These are phyloP conservation scores for Cremastinae sp. DNA, from an alignment of 2,888 invertebrate species.

Conservation along the genomic window DNA sequence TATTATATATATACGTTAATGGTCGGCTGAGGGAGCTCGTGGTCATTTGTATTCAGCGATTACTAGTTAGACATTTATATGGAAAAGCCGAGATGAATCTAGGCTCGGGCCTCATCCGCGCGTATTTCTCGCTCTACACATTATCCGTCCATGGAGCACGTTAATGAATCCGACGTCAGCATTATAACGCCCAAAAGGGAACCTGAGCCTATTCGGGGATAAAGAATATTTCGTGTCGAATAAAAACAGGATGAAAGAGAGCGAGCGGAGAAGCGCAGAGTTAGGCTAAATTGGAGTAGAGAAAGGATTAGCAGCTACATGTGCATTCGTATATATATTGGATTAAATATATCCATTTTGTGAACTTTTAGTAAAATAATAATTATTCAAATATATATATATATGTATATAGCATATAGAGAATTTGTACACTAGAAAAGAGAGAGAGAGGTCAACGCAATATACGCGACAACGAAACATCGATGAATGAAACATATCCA, in stretches of 20 bases:
- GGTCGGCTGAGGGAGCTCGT: slow-evolving; percentile 2
- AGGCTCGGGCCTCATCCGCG: background rate
- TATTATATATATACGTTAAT: slow-evolving; percentile 9
- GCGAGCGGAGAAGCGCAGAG: too few species aligned
- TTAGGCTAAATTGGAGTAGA: background rate
- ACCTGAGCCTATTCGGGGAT: slow-evolving; percentile 25
- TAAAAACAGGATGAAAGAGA: too few species aligned
- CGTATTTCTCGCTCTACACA: slow-evolving; percentile 19
- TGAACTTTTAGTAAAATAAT: slow-evolving; percentile 37
- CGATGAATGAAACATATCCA: slow-evolving; percentile 51
- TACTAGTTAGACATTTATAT: slow-evolving; percentile 42
- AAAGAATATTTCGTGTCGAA: slow-evolving; percentile 29
- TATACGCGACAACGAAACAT: slow-evolving; percentile 26
- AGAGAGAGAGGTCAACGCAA: background rate
- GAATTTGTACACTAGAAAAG: too few species aligned
- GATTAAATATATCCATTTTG: slow-evolving; percentile 20
- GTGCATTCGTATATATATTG: too few species aligned
- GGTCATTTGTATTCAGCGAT: slow-evolving; percentile 36
- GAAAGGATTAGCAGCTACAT: too few species aligned
- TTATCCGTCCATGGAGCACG: slow-evolving; percentile 60
- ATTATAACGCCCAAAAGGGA: slow-evolving; percentile 28
- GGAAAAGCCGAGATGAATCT: too few species aligned
- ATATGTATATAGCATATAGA: too few species aligned
- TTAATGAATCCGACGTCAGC: slow-evolving; percentile 72
- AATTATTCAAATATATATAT: too few species aligned